Base-by-base conservation (phyloP, 1,140 invertebrate species). In the Drosophila lacteicornis region DNA sequence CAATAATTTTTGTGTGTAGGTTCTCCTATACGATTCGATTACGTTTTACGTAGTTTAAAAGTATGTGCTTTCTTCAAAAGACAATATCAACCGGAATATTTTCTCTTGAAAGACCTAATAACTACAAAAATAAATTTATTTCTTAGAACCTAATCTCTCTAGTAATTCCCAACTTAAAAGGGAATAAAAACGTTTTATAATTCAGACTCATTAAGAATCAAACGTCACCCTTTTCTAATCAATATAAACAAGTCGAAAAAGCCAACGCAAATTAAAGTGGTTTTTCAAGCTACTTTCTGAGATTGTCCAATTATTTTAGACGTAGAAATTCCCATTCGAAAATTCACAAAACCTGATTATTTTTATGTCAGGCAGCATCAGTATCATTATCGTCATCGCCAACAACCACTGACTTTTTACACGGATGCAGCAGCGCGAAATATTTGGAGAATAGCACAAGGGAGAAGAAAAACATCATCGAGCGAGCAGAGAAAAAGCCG, bases 271-370 rank as follows among this genome's bases (percentile, higher is more conserved):
- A 33, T 67, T 63, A 33, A 62, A 63, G 63, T 38, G n/a, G 58
- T 27, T 67, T 36, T 67, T 38, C 40, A 38, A 55, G 50, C 36
- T 9, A 17, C 17, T 47, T 43, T 51, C 38, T 66, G 22, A 53
- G 45, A 30, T 46, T 27, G 38, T 27, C 40, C 57, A 46, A 46
- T 46, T 59, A 27, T 46, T 25, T 40, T 40, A 40, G 19, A 56
- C 22, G 38, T 15, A 46, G 19, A 60, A 71, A 71, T 71, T 43
- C 67, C 45, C 69, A 71, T 42, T 22, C 36, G 50, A 57, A 73
- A 73, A 73, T 15, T 33, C n/a, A 46, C 47, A 42, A 80, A 84
- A 84, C 80, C 49, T 12, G 80, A 79, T 82, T 82, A 25, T 36
- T 45, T 47, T 45, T 53, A 71, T 60, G 53, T 42, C 36, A 27